Base-by-base conservation (phyloP, 2,113 vertebrate genomes). In the Zapornia atra region DNA sequence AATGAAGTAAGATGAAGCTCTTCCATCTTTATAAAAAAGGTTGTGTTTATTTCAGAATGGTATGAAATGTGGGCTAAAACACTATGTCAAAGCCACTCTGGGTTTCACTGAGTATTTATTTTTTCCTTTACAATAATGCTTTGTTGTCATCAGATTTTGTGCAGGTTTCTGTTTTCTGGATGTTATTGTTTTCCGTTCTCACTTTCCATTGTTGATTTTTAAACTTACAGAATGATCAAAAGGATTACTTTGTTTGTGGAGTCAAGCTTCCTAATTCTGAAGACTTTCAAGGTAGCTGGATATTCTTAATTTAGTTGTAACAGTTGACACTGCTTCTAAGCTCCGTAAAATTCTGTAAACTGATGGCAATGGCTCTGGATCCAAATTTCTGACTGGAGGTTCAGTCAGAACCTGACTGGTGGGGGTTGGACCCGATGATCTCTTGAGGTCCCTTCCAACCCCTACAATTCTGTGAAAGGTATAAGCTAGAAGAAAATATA, bases 261-360 rank as follows among this genome's bases (percentile, higher is more conserved):
- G 99, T 99, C 93, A 99, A 99, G 97, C 98, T 99, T 96, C 99
- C 99, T 59, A 99, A 99, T 98, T 99, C 99, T 22, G 99, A 99
- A 96, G 99, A 99, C 97, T 99, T 99, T 97, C 99, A 99, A 99
- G 99, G 99, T 99, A 99, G 75, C 54, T 90, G 63, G 20, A 24
- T 82, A 16, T 92, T 92, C 31, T 72, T 87, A 34, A 81, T 88
- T 70, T 63, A 76, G 44, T 81, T 76, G 25, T 86, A 84, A 76
- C 21, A 46, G 19, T 60, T 83, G 19, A 70, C 20, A 4, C 34
- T 75, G 65, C 21, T 68, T 66, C 51, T 84, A 40, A 85, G 64
- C 13, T 19, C 54, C 0, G 5, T 59, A 16, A 53, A 83, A 86
- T 65, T 63, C 64, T 89, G 29, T 71, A 53, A 90, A 69, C 10